Evolutionary conservation across 2,888 invertebrate genomes (phyloP).

Genomic region (Chrysolina oricalcia): DNA sequence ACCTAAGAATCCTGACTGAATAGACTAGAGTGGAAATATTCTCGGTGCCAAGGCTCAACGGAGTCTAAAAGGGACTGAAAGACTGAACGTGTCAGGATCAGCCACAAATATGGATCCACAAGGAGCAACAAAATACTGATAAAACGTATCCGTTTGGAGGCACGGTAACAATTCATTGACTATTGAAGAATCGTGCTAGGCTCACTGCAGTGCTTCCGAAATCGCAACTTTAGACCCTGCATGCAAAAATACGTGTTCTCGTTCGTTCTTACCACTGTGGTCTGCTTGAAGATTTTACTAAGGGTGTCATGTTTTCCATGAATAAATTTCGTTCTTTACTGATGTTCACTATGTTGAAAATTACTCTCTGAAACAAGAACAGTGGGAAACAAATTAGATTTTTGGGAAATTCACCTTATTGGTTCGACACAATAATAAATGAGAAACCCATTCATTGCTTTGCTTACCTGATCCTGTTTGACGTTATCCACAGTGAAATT

Average conservation of each 20-base stretch:
- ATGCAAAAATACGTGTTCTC: not conserved
- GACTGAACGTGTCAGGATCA: no score
- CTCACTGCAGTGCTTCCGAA: no score
- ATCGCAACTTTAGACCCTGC: no score
- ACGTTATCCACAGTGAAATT: constrained; percentile 99
- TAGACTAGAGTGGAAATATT: no score
- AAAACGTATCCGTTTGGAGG: no score
- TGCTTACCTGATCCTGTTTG: constrained; percentile 87
- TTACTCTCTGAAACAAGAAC: constrained; percentile 82
- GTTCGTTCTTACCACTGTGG: constrained; percentile 85
- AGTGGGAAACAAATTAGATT: not conserved
- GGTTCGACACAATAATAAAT: not conserved
- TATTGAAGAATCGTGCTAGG: no score
- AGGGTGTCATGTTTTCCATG: constrained; percentile 92
- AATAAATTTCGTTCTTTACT: constrained; percentile 93
- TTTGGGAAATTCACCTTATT: not conserved
- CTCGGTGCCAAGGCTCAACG: no score
- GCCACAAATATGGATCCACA: no score
- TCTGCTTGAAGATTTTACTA: constrained; percentile 92
- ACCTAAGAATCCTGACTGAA: no score
- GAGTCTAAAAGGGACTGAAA: no score
- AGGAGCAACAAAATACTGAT: no score
- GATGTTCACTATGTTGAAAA: constrained; percentile 97
- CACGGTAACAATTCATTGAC: no score
- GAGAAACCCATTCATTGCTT: not conserved